Base-by-base conservation (phyloP, 2,113 vertebrate genomes). In the Siniperca chuatsi region DNA sequence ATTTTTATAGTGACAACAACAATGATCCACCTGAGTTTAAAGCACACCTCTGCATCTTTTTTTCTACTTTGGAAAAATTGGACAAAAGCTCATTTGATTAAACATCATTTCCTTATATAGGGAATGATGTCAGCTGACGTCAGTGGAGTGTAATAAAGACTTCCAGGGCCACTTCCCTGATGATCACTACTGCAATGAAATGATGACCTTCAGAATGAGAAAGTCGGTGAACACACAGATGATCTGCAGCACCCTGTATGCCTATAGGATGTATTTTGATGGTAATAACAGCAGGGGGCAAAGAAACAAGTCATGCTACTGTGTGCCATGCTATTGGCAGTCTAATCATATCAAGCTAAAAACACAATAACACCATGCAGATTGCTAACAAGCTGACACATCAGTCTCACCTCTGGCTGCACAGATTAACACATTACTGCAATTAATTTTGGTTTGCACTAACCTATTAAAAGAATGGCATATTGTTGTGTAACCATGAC, bases 361-460 rank as follows among this genome's bases (percentile, higher is more conserved):
- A 61, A 68, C 9, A 58, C 3, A 70, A 44, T 6, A 58, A 64
- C 54, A 33, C 10, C 9, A 42, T 46, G 18, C 54, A 70, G 76
- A 83, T 55, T n/a, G 68, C 50, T 60, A 86, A 84, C 79, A 77
- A 82, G 46, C 73, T 33, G 42, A 70, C 66, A 60, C 80, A 18
- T 70, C 68, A 23, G 42, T 76, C 77, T 75, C 75, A 75, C 83
- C 71, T 79, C 73, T 33, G 75, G 40, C 64, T 60, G 69, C 62
- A 77, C 73, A 85, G 80, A 88, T 74, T 82, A 81, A 89, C 67
- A 82, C 80, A 85, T 84, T 60, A 74, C 60, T 77, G 68, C 85
- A 84, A 91, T 90, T 82, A 62, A 77, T 80, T 87, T 78, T 4
- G 18, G 11, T 12, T 42, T 29, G 42, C 21, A 37, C 62, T 16